Percentiles rank a stretch among this genome's conserved stretches.
Evolutionary conservation across 1,140 invertebrate genomes (phyloP).

Genomic region (Diorhabda sublineata): DNA sequence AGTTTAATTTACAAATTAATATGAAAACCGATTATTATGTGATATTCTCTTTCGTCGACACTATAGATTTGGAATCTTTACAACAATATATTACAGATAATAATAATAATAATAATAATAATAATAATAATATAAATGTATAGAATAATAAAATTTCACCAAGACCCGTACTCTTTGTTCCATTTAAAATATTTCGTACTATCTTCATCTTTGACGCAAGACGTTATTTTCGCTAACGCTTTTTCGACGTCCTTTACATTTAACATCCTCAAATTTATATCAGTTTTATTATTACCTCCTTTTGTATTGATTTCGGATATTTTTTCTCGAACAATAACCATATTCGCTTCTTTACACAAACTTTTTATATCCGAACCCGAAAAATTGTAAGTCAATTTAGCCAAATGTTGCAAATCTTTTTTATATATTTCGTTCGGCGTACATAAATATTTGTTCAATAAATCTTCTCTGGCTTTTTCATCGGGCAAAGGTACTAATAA

Average conservation of each 20-base stretch:
- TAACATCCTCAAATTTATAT: slow-evolving; percentile 9
- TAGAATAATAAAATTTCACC: neutral
- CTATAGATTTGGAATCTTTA: too few species aligned
- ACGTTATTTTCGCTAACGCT: slow-evolving; percentile 31
- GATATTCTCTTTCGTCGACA: too few species aligned
- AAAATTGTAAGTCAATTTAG: slow-evolving; percentile 67
- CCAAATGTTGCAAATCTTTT: slow-evolving; percentile 54
- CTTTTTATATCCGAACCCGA: slow-evolving; percentile 85
- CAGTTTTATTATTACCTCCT: slow-evolving; percentile 16
- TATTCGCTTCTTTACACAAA: slow-evolving; percentile 82
- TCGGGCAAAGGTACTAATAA: slow-evolving; percentile 78
- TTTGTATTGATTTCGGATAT: slow-evolving; percentile 23
- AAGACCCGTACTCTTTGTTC: slow-evolving; percentile 33
- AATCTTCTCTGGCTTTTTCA: slow-evolving; percentile 56
- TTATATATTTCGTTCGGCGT: slow-evolving; percentile 42
- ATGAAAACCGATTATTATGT: too few species aligned
- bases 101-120: too few species aligned
- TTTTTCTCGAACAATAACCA: slow-evolving; percentile 54
- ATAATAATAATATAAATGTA: too few species aligned
- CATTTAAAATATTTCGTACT: slow-evolving; percentile 34
- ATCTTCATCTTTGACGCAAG: slow-evolving; percentile 22
- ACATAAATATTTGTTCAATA: slow-evolving; percentile 61
- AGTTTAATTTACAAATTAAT: too few species aligned
- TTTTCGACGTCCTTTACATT: slow-evolving; percentile 25
- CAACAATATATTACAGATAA: too few species aligned